A percentile compares a stretch with the other conserved stretches of the same genome.
phyloP scores from a whole-genome alignment of 2,797 vertebrate species.

The Lagocephalus sceleratus region DNA sequence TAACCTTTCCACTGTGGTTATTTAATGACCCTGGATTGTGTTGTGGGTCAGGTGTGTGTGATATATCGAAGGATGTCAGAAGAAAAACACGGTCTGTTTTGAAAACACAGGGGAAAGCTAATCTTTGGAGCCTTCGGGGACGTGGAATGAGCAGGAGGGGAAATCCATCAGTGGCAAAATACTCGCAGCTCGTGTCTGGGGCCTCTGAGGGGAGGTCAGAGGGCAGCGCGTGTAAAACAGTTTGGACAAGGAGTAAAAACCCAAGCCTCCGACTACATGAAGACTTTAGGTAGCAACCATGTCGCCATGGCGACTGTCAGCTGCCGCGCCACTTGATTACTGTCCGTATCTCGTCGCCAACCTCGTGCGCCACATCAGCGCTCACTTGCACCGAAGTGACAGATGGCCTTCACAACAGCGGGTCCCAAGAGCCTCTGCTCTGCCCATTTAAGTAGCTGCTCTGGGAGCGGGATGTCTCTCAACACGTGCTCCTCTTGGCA shows the following conservation, averaged over 20 bases:
- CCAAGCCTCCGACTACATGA: conserved; percentile 1
- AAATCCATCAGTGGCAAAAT: conserved; percentile 46
- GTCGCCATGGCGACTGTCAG: conserved; percentile 4
- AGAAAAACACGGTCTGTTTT: conserved; percentile 23
- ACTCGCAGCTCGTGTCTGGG: conserved; percentile 46
- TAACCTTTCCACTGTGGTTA: too few species aligned
- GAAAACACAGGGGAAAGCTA: conserved; percentile 22
- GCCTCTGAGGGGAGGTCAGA: conserved; percentile 1
- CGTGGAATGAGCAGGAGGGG: conserved; percentile 17
- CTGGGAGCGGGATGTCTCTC: conserved; percentile 2
- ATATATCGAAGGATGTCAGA: neutral
- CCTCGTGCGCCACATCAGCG: conserved; percentile 29
- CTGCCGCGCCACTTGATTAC: conserved; percentile 18
- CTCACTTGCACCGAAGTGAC: conserved; percentile 29
- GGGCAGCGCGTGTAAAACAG: neutral
- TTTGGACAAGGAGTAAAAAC: too few species aligned
- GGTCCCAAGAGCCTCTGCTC: conserved; percentile 3
- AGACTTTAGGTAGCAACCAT: too few species aligned
- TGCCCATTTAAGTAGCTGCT: conserved; percentile 1
- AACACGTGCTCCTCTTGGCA: conserved; percentile 10
- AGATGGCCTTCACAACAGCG: conserved; percentile 11
- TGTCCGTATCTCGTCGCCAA: conserved; percentile 13
- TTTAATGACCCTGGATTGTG: too few species aligned
- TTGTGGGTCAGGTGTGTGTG: too few species aligned
- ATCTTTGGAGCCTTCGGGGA: conserved; percentile 28